Base-by-base conservation (phyloP, 2,888 invertebrate genomes). In the Troides aeacus region DNA sequence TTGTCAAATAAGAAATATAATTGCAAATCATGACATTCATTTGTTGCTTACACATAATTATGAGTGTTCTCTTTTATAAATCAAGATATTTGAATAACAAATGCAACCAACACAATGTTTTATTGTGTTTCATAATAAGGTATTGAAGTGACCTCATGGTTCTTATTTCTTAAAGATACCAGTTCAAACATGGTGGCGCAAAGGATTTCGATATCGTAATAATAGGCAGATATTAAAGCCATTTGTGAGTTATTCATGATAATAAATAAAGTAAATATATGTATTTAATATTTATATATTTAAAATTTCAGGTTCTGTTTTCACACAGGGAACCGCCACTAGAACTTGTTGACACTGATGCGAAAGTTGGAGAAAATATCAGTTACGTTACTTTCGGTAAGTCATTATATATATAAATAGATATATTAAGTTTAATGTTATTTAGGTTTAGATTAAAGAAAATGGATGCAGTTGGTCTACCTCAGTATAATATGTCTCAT, bases 331-430 rank as follows among this genome's bases (percentile, higher is more conserved):
- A 99, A 84, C 99, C 99, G 57, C 99, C 99, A 0, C 86, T 97
- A 88, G 99, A 99, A 91, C 94, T 99, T 73, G 95, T 97, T 84
- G 97, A 98, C 86, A 97, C 98, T 17, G 97, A 98, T 83, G 99
- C 99, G 69, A 95, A 95, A 85, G 95, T 97, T 75, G 99, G 98
- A 72, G 99, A 99, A 84, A 99, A 99, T 92, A 98, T 99, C 90
- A 99, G 99, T 87, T 99, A 99, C 92, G 99, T 99, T 83, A 99
- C 99, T 74, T 99, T 99, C 93, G 98, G 98, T 98, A 89, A 93
- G 94, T 89, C 5, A 53, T 17, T 39, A n/a, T 63, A 24, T 50
- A 24, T 23, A 42, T 64, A 17, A 36, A 39, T 39, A 39, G 39
- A 10, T 39, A 39, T 8, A 15, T 50, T 8, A 46, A 15, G 15